These are phyloP conservation scores for Acrobasis consociella DNA, from an alignment of 2,888 invertebrate genomes.

Conservation along the genomic window DNA sequence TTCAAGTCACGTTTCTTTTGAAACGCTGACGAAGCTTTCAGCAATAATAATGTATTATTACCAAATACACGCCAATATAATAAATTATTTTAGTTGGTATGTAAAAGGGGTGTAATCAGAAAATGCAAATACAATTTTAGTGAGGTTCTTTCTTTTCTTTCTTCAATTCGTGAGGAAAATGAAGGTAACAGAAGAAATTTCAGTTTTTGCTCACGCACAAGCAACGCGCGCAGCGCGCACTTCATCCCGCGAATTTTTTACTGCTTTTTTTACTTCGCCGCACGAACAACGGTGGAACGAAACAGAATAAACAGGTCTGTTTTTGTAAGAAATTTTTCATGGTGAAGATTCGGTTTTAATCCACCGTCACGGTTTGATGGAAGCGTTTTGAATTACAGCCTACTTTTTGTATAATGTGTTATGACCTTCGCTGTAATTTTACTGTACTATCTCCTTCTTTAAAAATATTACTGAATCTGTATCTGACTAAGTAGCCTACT, in stretches of 20 bases:
- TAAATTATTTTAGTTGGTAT: neutral
- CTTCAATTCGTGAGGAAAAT: constrained; percentile 24
- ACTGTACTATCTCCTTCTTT: constrained; percentile 12
- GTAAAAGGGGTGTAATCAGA: neutral
- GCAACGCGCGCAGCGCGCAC: constrained; percentile 42
- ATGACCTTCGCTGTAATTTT: constrained; percentile 33
- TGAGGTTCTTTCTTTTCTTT: constrained; percentile 4
- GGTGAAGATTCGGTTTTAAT: constrained; percentile 49
- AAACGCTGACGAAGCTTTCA: constrained; percentile 38
- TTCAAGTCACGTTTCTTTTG: constrained; percentile 40
- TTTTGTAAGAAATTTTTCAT: constrained; percentile 53
- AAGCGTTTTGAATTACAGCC: constrained; percentile 54
- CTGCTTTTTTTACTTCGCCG: constrained; percentile 43
- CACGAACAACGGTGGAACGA: constrained; percentile 50
- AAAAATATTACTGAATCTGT: neutral
- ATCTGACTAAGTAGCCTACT: no score
- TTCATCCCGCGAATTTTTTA: constrained; percentile 45
- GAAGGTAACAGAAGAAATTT: constrained; percentile 25
- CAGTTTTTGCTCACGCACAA: constrained; percentile 37
- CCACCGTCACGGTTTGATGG: constrained; percentile 40
- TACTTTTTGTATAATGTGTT: constrained; percentile 35
- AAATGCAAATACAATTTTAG: neutral
- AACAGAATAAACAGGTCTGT: constrained; percentile 61
- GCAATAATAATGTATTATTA: constrained; percentile 16
- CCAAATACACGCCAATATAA: neutral